A percentile compares a stretch with the other conserved stretches of the same genome.
phyloP scores from a whole-genome alignment of 2,113 vertebrate genomes.

The Oncorhynchus masou region DNA sequence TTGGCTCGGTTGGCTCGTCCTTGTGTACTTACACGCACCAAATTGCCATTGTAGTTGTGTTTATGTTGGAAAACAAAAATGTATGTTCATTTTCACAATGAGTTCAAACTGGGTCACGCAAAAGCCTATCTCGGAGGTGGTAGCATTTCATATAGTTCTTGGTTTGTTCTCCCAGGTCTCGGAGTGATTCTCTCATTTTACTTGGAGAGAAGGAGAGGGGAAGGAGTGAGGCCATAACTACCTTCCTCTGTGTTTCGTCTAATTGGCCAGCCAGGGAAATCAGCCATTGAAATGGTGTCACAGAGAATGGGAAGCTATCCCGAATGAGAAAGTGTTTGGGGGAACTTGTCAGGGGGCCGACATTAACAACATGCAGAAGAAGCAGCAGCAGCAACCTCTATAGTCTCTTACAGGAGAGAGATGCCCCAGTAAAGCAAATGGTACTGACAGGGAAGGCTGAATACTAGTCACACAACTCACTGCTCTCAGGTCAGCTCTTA shows the following conservation, averaged over 20 bases:
- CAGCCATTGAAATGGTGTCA: slow-evolving; percentile 79
- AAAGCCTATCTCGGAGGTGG: not conserved
- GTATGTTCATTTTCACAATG: not conserved
- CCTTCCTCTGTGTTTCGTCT: slow-evolving; percentile 72
- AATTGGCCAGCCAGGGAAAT: slow-evolving; percentile 93
- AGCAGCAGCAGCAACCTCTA: slow-evolving; percentile 54
- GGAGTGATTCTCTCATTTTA: slow-evolving; percentile 54
- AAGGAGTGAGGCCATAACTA: slow-evolving; percentile 56
- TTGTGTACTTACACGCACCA: not conserved
- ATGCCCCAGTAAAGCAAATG: slow-evolving; percentile 32
- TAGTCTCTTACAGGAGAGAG: slow-evolving; percentile 54
- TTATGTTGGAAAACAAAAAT: slow-evolving; percentile 7
- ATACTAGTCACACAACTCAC: slow-evolving; percentile 4
- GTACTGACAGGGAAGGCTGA: slow-evolving; percentile 27
- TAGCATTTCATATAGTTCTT: not conserved
- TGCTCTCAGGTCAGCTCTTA: not conserved
- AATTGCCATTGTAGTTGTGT: too few relatives aligned
- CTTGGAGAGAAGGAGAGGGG: slow-evolving; percentile 51
- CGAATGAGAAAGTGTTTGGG: slow-evolving; percentile 72
- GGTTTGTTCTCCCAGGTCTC: not conserved
- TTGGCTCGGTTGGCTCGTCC: not conserved
- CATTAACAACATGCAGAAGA: slow-evolving; percentile 81
- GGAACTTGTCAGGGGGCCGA: slow-evolving; percentile 69
- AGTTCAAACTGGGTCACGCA: not conserved
- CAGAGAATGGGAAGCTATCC: slow-evolving; percentile 71